Conservation (phyloP, 2,113 vertebrate species). For the Rhea americana region DNA sequence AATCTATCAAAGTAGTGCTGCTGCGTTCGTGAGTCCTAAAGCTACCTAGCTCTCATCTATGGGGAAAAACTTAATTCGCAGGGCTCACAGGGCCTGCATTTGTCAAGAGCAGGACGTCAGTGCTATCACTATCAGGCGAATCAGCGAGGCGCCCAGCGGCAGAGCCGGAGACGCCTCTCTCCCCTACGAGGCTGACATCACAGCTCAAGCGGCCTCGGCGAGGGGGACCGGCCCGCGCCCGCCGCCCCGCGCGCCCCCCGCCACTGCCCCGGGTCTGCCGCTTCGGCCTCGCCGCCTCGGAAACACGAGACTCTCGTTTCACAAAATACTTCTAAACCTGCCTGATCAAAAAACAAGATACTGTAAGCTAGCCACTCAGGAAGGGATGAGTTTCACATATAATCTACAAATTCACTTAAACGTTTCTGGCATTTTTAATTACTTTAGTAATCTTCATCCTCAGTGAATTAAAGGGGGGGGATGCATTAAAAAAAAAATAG, state of each 20-base stretch:
- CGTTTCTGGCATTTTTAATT: conserved; percentile 44
- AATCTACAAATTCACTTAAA: conserved; percentile 11
- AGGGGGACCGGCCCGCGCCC: conserved; percentile 53
- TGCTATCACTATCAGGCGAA: conserved; percentile 88
- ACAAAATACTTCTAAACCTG: conserved; percentile 19
- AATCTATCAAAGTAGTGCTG: conserved; percentile 34
- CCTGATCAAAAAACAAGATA: background rate
- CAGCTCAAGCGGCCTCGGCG: conserved; percentile 84
- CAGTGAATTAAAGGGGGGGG: background rate
- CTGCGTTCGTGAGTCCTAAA: conserved; percentile 28
- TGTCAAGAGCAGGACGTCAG: conserved; percentile 82
- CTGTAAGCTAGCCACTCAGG: background rate
- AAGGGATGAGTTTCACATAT: background rate
- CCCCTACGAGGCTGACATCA: conserved; percentile 89
- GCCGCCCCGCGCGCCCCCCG: too few species aligned
- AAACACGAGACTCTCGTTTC: background rate
- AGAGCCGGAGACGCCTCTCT: conserved; percentile 91
- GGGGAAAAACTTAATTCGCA: conserved; percentile 78
- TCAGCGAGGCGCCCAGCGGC: conserved; percentile 89
- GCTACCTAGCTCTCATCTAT: conserved; percentile 53
- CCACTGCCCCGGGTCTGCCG: conserved; percentile 7
- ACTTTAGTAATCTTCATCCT: conserved; percentile 31
- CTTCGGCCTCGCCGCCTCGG: background rate
- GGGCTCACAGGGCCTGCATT: conserved; percentile 77
- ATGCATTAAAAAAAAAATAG: background rate